Percentiles rank a stretch among this genome's conserved stretches.
phyloP scores from a whole-genome alignment of 2,888 invertebrate genomes.

The Matsumyia berberina region DNA sequence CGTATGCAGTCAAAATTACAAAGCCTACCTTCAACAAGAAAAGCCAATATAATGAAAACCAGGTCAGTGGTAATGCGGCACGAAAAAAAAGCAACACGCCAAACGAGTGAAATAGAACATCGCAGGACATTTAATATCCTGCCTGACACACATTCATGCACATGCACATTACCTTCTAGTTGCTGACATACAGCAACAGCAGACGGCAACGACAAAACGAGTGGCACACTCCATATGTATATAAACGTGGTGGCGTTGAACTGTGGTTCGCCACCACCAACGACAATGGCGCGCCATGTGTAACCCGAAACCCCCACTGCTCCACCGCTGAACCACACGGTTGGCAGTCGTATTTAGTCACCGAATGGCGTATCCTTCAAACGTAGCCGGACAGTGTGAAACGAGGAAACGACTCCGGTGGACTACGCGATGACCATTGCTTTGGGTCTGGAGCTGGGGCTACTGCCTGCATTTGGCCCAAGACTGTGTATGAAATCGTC shows the following conservation, averaged over 20 bases:
- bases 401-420: conserved; percentile 10
- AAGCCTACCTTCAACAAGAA: background rate
- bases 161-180: conserved; percentile 56
- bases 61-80: conserved; percentile 61
- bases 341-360: conserved; percentile 35
- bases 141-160: conserved; percentile 46
- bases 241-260: conserved; percentile 51
- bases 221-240: conserved; percentile 41
- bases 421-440: conserved; percentile 34
- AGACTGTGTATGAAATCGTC: conserved; percentile 50
- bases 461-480: conserved; percentile 37
- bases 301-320: conserved; percentile 24
- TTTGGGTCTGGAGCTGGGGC: conserved; percentile 22
- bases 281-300: conserved; percentile 46
- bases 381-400: conserved; percentile 17
- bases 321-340: conserved; percentile 5
- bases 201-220: conserved; percentile 37
- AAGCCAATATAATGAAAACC: conserved; percentile 29
- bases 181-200: conserved; percentile 13
- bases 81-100: conserved; percentile 20
- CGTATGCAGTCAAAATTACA: conserved; percentile 1
- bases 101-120: conserved; percentile 57
- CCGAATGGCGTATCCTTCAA: conserved; percentile 40
- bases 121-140: conserved; percentile 70
- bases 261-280: conserved; percentile 54